These are phyloP conservation scores for Paradoxurus hermaphroditus DNA, from an alignment of 2,113 vertebrate genomes.

Conservation along the genomic window DNA sequence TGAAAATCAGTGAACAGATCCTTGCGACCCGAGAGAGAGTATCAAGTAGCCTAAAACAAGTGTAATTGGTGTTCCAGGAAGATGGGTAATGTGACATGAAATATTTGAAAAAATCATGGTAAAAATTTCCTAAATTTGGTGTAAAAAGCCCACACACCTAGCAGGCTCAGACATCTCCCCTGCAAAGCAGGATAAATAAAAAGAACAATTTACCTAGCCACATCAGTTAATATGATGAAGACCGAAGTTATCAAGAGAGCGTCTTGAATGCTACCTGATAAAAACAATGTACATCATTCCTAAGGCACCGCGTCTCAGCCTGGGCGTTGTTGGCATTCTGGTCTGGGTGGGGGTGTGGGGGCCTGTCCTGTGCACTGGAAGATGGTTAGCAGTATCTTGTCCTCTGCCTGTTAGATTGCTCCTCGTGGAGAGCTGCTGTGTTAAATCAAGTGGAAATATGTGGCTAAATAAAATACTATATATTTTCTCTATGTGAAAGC, in stretches of 20 bases:
- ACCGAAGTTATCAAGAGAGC: not conserved
- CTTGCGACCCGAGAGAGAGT: not conserved
- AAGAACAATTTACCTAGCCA: not conserved
- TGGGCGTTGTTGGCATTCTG: not conserved
- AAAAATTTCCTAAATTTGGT: not conserved
- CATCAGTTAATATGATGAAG: not conserved
- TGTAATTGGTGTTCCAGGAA: not conserved
- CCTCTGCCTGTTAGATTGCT: not conserved
- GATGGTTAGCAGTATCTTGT: not conserved
- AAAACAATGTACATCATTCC: not conserved
- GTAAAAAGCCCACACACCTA: not conserved
- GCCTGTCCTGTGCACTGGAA: accelerated
- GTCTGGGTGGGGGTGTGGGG: not conserved
- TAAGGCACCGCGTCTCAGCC: not conserved
- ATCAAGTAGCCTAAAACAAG: not conserved
- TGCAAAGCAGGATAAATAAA: not conserved
- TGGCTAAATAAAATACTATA: not conserved
- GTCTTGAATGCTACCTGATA: not conserved
- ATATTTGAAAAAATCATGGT: not conserved
- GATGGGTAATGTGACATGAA: not conserved
- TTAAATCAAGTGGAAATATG: not conserved
- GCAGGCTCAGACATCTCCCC: not conserved
- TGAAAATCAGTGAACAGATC: not conserved
- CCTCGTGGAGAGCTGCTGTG: not conserved
- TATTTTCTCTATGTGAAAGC: not conserved